phyloP scores from a whole-genome alignment of 2,888 invertebrate species.

The Eilema sororculum region DNA sequence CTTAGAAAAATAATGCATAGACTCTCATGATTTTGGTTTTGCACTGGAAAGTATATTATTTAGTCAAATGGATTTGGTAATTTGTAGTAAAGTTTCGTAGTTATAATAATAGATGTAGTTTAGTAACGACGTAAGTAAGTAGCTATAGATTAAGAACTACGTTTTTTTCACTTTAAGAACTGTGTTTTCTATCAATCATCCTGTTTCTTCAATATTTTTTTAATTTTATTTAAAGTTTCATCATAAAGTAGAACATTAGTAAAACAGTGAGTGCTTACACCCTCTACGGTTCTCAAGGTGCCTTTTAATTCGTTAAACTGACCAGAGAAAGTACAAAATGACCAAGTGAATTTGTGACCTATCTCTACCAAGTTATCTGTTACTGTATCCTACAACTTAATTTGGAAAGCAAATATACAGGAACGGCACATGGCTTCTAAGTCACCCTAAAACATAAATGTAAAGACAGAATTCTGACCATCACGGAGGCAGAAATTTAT shows the following conservation, averaged over 20 bases:
- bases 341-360: not conserved
- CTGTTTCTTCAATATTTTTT: slow-evolving; percentile 11
- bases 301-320: not conserved
- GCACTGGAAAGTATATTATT: slow-evolving; percentile 40
- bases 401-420: not conserved
- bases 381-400: not conserved
- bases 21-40: slow-evolving; percentile 11
- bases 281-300: not conserved
- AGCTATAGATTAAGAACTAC: slow-evolving; percentile 13
- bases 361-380: not conserved
- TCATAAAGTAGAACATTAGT: not conserved
- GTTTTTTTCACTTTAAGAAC: too few species aligned
- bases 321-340: not conserved
- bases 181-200: slow-evolving; percentile 2
- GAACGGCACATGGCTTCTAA: not conserved
- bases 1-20: not conserved
- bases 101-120: slow-evolving; percentile 46
- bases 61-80: slow-evolving; percentile 40
- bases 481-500: too few species aligned
- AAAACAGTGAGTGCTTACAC: not conserved
- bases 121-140: slow-evolving; percentile 25
- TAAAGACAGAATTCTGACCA: not conserved
- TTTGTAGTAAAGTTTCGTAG: slow-evolving; percentile 24
- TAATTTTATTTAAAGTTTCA: not conserved
- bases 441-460: not conserved